A percentile compares a stretch with the other conserved stretches of the same genome.
phyloP scores from a whole-genome alignment of 2,113 vertebrate species.

The Scophthalmus maximus region DNA sequence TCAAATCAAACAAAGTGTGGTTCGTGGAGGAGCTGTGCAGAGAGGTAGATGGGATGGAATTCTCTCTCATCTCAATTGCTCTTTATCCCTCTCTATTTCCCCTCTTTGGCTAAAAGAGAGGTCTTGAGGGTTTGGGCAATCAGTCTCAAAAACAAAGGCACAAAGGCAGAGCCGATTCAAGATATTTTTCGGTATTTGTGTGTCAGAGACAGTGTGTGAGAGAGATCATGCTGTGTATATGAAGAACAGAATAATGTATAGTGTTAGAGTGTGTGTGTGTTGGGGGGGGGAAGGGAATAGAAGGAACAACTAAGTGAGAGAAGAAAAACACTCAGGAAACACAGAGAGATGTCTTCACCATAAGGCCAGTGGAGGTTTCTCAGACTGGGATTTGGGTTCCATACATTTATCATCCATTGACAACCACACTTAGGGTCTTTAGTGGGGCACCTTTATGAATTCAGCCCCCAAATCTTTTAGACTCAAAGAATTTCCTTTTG shows the following conservation, averaged over 20 bases:
- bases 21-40: slow-evolving; percentile 16
- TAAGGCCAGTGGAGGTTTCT: slow-evolving; percentile 10
- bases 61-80: slow-evolving; percentile 51
- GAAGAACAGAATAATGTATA: slow-evolving; percentile 40
- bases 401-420: slow-evolving; percentile 12
- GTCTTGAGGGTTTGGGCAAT: slow-evolving; percentile 38
- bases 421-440: neutral
- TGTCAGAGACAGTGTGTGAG: neutral
- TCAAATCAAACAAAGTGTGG: slow-evolving; percentile 51
- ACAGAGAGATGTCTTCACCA: slow-evolving; percentile 19
- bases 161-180: slow-evolving; percentile 43
- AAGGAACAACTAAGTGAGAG: slow-evolving; percentile 34
- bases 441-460: neutral
- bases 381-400: slow-evolving; percentile 12
- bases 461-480: neutral
- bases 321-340: slow-evolving; percentile 23
- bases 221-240: slow-evolving; percentile 33
- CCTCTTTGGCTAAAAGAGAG: slow-evolving; percentile 44
- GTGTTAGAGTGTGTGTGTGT: slow-evolving; percentile 32
- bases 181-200: slow-evolving; percentile 46
- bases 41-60: slow-evolving; percentile 28
- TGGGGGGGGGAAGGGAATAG: slow-evolving; percentile 34
- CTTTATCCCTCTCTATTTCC: slow-evolving; percentile 48
- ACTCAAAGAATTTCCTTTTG: neutral
- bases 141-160: slow-evolving; percentile 36